Conservation (phyloP, 2,888 invertebrate genomes). For the Noctua janthe region DNA sequence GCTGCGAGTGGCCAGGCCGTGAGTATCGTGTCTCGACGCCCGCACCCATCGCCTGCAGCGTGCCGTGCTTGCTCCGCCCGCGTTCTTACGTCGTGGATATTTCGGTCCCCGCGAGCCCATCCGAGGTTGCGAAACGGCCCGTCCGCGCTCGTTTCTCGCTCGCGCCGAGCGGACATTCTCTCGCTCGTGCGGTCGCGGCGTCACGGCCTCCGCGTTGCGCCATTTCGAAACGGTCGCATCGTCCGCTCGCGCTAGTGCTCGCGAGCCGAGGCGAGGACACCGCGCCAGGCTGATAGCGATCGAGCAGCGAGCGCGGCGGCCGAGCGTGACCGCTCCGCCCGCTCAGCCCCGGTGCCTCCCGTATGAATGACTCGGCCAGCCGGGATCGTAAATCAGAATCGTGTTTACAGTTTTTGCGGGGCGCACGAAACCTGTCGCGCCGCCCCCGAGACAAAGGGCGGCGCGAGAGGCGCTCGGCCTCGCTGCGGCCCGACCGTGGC, state of each 20-base stretch:
- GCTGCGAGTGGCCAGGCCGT: constrained; percentile 89
- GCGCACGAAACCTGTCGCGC: constrained; percentile 83
- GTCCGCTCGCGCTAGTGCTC: constrained; percentile 76
- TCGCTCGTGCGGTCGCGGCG: constrained; percentile 87
- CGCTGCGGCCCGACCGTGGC: constrained; percentile 76
- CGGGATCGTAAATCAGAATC: constrained; percentile 84
- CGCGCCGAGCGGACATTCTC: constrained; percentile 88
- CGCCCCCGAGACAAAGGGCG: constrained; percentile 84
- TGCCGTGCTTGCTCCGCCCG: constrained; percentile 76
- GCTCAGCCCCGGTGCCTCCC: constrained; percentile 73
- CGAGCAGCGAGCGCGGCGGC: constrained; percentile 83
- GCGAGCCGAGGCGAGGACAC: constrained; percentile 81
- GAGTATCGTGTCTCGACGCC: constrained; percentile 81
- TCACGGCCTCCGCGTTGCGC: constrained; percentile 90
- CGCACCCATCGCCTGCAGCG: constrained; percentile 72
- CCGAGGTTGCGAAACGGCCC: constrained; percentile 88
- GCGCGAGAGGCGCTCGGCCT: constrained; percentile 76
- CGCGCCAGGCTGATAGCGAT: constrained; percentile 83
- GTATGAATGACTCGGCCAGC: constrained; percentile 81
- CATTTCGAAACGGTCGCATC: constrained; percentile 87
- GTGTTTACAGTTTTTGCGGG: constrained; percentile 89
- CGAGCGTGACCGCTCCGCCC: constrained; percentile 87
- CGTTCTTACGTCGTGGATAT: constrained; percentile 84
- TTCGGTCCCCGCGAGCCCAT: constrained; percentile 86
- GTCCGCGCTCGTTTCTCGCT: constrained; percentile 83